These are phyloP conservation scores for Sthenelais limicola DNA, from an alignment of 2,888 invertebrate species.

Conservation along the genomic window DNA sequence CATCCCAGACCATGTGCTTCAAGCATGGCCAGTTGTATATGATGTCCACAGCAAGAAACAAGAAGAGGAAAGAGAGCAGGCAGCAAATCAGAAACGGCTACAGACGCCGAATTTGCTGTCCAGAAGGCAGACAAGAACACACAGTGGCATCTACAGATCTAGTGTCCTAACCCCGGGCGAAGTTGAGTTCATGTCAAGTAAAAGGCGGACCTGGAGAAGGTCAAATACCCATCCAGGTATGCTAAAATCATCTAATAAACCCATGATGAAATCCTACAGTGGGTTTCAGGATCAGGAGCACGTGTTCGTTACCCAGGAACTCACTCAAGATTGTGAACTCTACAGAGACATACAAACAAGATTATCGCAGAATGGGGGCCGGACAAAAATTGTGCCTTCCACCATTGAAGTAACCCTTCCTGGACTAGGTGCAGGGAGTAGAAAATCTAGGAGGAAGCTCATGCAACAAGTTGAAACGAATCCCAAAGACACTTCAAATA, in stretches of 20 bases:
- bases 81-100: too few relatives aligned
- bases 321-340: neutral
- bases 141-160: conserved; percentile 13
- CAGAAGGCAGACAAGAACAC: conserved; percentile 8
- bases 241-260: too few relatives aligned
- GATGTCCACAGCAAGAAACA: conserved; percentile 22
- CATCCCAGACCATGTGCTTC: conserved; percentile 29
- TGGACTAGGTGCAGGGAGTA: too few relatives aligned
- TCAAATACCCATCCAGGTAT: neutral
- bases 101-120: neutral
- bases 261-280: too few relatives aligned
- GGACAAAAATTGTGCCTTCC: conserved; percentile 7
- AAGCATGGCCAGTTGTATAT: conserved; percentile 22
- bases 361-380: neutral
- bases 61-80: neutral
- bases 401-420: conserved; percentile 32
- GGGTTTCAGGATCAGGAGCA: too few relatives aligned
- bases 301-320: conserved; percentile 12
- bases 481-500: too few relatives aligned
- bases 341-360: neutral
- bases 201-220: conserved; percentile 3
- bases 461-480: too few relatives aligned
- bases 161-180: conserved; percentile 32
- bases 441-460: too few relatives aligned
- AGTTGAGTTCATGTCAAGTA: conserved; percentile 28